These are phyloP conservation scores for Corythaixoides concolor DNA, from an alignment of 2,113 vertebrate genomes.

Conservation along the genomic window DNA sequence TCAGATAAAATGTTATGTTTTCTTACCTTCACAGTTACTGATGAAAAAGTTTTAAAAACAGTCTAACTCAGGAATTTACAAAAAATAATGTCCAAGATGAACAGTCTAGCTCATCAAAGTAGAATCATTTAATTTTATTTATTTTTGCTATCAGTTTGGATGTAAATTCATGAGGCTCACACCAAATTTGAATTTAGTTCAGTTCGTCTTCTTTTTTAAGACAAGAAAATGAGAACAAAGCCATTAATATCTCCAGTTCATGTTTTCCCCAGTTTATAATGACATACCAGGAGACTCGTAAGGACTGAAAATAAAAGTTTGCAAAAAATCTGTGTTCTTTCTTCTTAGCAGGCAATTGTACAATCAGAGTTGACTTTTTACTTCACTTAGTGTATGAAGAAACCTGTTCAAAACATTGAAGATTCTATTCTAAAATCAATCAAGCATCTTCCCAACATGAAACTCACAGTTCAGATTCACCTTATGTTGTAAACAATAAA, in stretches of 20 bases:
- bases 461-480: neutral
- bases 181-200: neutral
- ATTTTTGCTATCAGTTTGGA: neutral
- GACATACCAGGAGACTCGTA: neutral
- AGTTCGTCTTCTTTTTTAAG: neutral
- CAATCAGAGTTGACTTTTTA: neutral
- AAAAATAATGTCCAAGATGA: constrained; percentile 1
- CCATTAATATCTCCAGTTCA: neutral
- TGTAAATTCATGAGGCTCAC: neutral
- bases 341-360: neutral
- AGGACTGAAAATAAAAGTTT: constrained; percentile 22
- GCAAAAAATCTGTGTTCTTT: neutral
- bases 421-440: constrained; percentile 23
- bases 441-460: neutral
- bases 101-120: neutral
- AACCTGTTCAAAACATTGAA: neutral
- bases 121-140: neutral
- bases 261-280: constrained; percentile 28
- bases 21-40: constrained; percentile 28
- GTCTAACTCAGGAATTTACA: neutral
- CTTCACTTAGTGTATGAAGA: neutral
- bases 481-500: neutral
- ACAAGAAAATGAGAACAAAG: constrained; percentile 2
- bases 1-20: constrained; percentile 23
- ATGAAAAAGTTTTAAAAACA: constrained; percentile 34